Evolutionary conservation across 2,797 vertebrate genomes (phyloP).

Genomic region (Limosa lapponica): DNA sequence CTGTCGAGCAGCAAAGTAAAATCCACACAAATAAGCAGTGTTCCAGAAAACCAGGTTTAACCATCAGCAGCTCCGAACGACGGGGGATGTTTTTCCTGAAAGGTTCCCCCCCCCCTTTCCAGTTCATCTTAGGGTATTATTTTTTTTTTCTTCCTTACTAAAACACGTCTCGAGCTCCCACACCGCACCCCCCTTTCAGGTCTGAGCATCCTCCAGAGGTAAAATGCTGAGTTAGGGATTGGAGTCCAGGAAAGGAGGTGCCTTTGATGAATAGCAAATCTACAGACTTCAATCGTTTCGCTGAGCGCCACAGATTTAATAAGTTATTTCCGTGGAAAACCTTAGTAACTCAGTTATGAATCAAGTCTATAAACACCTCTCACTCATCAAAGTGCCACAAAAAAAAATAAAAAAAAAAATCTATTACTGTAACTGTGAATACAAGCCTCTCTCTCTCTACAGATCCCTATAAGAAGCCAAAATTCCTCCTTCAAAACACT

Average conservation of each 20-base stretch:
- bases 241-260: constrained; percentile 16
- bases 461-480: constrained; percentile 28
- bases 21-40: constrained; percentile 63
- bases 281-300: constrained; percentile 68
- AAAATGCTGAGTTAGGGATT: constrained; percentile 55
- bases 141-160: neutral
- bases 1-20: neutral
- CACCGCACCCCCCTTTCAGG: neutral
- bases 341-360: constrained; percentile 76
- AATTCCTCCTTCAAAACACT: constrained; percentile 40
- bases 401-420: neutral
- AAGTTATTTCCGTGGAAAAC: constrained; percentile 85
- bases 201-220: constrained; percentile 31
- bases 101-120: neutral
- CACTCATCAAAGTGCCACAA: constrained; percentile 76
- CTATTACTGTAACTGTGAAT: constrained; percentile 69
- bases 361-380: constrained; percentile 81
- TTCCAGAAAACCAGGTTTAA: constrained; percentile 53
- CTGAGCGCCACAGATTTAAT: constrained; percentile 74
- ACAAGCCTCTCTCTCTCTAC: constrained; percentile 52
- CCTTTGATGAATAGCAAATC: constrained; percentile 75
- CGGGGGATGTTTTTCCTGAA: constrained; percentile 18
- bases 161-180: neutral
- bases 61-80: constrained; percentile 25
- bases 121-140: neutral